Conservation (phyloP, 1,140 invertebrate genomes). For the Pinna nobilis region DNA sequence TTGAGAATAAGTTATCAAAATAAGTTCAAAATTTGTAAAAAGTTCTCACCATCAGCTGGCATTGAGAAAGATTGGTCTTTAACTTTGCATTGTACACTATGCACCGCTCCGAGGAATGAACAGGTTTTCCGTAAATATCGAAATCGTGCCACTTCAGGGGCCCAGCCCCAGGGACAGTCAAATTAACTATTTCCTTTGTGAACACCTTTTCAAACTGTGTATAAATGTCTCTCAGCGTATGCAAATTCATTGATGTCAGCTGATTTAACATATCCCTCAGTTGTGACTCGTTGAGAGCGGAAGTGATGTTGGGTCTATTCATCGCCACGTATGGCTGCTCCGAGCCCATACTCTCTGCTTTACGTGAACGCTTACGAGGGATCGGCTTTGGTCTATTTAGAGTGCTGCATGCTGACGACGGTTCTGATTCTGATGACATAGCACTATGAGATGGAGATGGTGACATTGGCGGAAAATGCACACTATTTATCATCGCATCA, state of each 20-base stretch:
- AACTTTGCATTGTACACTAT: slow-evolving; percentile 69
- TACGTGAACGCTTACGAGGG: slow-evolving; percentile 55
- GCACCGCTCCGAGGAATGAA: slow-evolving; percentile 65
- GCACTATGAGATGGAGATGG: slow-evolving; percentile 50
- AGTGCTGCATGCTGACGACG: slow-evolving; percentile 55
- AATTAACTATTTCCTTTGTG: slow-evolving; percentile 47
- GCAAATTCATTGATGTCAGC: slow-evolving; percentile 60
- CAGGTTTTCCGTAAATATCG: slow-evolving; percentile 66
- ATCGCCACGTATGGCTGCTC: slow-evolving; percentile 69
- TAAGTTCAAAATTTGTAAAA: neutral
- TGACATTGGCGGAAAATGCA: slow-evolving; percentile 25
- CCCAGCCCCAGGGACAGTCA: slow-evolving; percentile 41
- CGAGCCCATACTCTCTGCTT: slow-evolving; percentile 51
- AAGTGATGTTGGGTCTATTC: slow-evolving; percentile 64
- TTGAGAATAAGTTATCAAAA: neutral
- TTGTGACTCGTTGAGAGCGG: slow-evolving; percentile 58
- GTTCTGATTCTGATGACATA: slow-evolving; percentile 61
- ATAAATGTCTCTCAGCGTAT: slow-evolving; percentile 64
- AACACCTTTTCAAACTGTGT: slow-evolving; percentile 63
- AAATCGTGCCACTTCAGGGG: slow-evolving; percentile 66
- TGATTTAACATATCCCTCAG: slow-evolving; percentile 61
- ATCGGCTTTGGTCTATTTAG: slow-evolving; percentile 61
- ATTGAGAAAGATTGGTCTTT: slow-evolving; percentile 51
- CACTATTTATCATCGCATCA: neutral
- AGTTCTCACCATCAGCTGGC: slow-evolving; percentile 64